Evolutionary conservation across 2,888 invertebrate genomes (phyloP).

Genomic region (Bombylius discolor): DNA sequence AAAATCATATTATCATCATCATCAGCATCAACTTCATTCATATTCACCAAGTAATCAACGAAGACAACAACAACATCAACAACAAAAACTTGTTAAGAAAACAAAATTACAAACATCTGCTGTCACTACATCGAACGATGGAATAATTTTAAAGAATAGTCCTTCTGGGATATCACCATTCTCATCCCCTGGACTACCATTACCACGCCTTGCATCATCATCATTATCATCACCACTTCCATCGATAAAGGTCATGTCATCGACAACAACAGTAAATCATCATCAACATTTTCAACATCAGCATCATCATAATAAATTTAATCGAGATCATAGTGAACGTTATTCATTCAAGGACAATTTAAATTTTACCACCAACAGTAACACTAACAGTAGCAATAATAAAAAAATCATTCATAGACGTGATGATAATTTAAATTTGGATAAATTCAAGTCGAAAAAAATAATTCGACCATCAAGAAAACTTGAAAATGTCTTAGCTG

Average conservation of each 20-base stretch:
- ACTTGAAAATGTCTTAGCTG: too few relatives aligned
- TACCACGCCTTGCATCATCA: neutral
- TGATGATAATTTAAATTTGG: slow-evolving; percentile 6
- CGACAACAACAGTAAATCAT: neutral
- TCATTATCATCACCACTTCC: neutral
- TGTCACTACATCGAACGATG: neutral
- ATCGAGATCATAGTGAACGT: neutral
- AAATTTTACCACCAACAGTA: too few relatives aligned
- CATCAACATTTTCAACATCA: neutral
- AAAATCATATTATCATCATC: neutral
- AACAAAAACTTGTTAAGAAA: neutral
- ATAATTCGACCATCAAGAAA: too few relatives aligned
- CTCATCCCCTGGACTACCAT: neutral
- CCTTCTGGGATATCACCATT: neutral
- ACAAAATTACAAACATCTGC: neutral
- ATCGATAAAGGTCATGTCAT: neutral
- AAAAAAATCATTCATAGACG: neutral
- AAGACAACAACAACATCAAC: neutral
- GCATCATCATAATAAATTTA: neutral
- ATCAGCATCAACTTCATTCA: neutral
- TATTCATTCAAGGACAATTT: neutral
- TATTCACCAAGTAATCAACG: neutral
- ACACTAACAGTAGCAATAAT: too few relatives aligned
- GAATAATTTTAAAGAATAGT: neutral
- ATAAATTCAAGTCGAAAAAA: neutral